Conservation (phyloP, 2,888 invertebrate species). For the Pilophorus perplexus region DNA sequence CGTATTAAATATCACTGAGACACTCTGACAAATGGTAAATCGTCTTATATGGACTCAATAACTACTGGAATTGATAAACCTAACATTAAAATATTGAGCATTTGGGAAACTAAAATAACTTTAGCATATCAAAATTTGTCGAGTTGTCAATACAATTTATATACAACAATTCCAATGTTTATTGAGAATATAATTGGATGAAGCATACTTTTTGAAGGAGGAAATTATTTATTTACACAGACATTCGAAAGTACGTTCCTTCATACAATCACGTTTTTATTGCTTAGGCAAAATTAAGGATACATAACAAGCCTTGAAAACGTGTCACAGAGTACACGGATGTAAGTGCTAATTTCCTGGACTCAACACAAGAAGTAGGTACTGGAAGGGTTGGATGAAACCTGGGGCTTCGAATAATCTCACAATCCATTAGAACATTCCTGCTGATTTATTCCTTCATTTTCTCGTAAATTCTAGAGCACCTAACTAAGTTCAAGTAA, state of each 20-base stretch:
- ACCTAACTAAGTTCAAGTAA: too few species aligned
- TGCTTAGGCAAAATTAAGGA: constrained; percentile 24
- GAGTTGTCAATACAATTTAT: constrained; percentile 16
- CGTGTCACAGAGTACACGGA: too few species aligned
- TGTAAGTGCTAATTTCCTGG: too few species aligned
- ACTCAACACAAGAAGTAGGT: too few species aligned
- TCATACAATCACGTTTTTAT: constrained; percentile 11
- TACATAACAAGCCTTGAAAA: constrained; percentile 17
- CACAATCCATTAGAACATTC: too few species aligned
- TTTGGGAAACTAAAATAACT: constrained; percentile 13
- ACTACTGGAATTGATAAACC: constrained; percentile 34
- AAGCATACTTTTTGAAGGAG: too few species aligned
- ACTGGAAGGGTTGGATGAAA: too few species aligned
- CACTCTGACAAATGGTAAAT: constrained; percentile 8
- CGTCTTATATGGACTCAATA: constrained; percentile 21
- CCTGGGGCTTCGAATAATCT: too few species aligned
- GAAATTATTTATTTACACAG: not conserved
- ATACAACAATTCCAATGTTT: constrained; percentile 26
- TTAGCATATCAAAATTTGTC: constrained; percentile 20
- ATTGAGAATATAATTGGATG: constrained; percentile 19
- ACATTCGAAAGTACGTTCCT: not conserved
- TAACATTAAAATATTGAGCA: constrained; percentile 26
- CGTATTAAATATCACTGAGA: constrained; percentile 23
- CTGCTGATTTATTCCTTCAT: too few species aligned
- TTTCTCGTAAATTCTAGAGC: too few species aligned